phyloP scores from a whole-genome alignment of 37 sponge, comb jelly and placozoan species.

The Ianthella basta region DNA sequence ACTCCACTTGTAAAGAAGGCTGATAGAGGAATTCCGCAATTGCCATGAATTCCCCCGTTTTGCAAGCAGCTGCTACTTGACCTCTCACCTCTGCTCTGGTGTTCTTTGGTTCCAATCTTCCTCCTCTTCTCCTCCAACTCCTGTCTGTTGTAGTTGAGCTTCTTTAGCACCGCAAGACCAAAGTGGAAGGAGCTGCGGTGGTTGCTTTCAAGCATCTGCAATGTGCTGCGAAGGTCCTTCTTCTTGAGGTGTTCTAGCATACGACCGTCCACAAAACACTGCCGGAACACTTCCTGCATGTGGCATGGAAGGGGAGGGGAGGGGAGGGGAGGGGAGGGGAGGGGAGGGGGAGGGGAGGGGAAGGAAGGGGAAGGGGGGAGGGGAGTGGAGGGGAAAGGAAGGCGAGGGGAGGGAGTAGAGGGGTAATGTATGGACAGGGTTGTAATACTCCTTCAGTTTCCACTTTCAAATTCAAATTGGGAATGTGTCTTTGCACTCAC shows the following conservation, averaged over 20 bases:
- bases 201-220: constrained; percentile 83
- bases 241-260: constrained; percentile 93
- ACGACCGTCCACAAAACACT: constrained; percentile 85
- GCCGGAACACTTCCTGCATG: constrained; percentile 58
- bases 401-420: not conserved
- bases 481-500: constrained; percentile 38
- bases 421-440: not conserved
- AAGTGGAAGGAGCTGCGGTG: constrained; percentile 81
- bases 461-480: not conserved
- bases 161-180: constrained; percentile 73
- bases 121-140: constrained; percentile 36
- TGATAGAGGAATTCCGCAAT: no score
- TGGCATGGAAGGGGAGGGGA: not conserved
- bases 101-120: not conserved
- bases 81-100: no score
- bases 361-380: not conserved
- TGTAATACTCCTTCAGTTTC: not conserved
- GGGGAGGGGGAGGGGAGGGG: not conserved
- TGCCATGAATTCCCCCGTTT: no score
- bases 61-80: no score
- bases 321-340: not conserved
- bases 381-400: not conserved
- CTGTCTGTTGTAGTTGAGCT: constrained; percentile 70
- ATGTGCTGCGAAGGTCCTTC: constrained; percentile 80
- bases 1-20: no score